Conservation (phyloP, 2,888 invertebrate species). For the Drosophila tanythrix region DNA sequence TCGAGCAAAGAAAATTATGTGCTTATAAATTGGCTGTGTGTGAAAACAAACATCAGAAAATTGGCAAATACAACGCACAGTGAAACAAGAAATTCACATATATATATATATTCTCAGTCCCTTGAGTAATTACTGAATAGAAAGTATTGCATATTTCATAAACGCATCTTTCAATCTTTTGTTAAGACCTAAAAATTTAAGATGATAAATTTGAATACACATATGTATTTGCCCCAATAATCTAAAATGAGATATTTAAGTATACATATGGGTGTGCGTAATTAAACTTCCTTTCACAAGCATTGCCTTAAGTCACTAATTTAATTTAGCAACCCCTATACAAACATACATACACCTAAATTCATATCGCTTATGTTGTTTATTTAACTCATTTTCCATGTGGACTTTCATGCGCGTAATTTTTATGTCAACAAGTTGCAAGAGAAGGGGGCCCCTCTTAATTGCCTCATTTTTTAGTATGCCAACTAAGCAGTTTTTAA, state of each 20-base stretch:
- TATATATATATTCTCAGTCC: neutral
- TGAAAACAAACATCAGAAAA: slow-evolving; percentile 18
- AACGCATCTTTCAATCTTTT: neutral
- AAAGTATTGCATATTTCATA: neutral
- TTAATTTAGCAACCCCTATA: slow-evolving; percentile 41
- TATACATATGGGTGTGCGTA: neutral
- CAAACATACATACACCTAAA: slow-evolving; percentile 10
- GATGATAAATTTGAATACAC: neutral
- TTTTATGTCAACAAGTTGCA: slow-evolving; percentile 68
- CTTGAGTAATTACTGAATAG: neutral
- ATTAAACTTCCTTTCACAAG: slow-evolving; percentile 12
- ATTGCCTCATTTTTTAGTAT: slow-evolving; percentile 27
- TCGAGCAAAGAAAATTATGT: slow-evolving; percentile 13
- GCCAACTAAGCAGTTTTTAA: slow-evolving; percentile 75
- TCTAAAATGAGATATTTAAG: neutral
- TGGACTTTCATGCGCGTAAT: slow-evolving; percentile 77
- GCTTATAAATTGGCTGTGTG: neutral
- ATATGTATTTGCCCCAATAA: neutral
- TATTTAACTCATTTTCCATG: slow-evolving; percentile 69
- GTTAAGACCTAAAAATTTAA: neutral
- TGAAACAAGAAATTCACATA: neutral
- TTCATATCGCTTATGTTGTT: slow-evolving; percentile 57
- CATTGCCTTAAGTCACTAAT: slow-evolving; percentile 53
- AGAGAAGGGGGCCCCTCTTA: slow-evolving; percentile 21
- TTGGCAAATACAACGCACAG: slow-evolving; percentile 4